Conservation (phyloP, 2,888 invertebrate genomes). For the Phortica magna region DNA sequence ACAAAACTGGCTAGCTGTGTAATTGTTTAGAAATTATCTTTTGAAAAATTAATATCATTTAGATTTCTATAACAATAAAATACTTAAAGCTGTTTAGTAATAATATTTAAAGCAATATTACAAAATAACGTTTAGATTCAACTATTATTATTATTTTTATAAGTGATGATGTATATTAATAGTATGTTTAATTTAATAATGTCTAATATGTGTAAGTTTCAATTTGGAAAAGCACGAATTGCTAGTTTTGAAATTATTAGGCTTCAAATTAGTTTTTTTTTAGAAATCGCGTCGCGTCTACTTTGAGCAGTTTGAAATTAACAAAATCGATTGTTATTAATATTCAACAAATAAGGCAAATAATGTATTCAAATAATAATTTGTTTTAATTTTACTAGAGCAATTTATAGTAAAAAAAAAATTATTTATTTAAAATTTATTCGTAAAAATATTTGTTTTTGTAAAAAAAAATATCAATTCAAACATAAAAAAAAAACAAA, state of each 20-base stretch:
- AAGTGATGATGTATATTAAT: background rate
- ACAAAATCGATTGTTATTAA: slow-evolving; percentile 4
- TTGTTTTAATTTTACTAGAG: slow-evolving; percentile 63
- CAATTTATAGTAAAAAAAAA: slow-evolving; percentile 52
- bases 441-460: slow-evolving; percentile 26
- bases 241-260: slow-evolving; percentile 10
- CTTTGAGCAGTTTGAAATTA: background rate
- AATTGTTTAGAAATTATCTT: slow-evolving; percentile 13
- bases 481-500: slow-evolving; percentile 43
- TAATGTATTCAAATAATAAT: background rate
- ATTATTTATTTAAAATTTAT: slow-evolving; percentile 48
- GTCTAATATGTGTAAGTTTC: slow-evolving; percentile 6
- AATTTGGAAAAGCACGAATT: background rate
- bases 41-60: background rate
- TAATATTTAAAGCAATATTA: slow-evolving; percentile 36
- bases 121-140: slow-evolving; percentile 39
- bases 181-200: slow-evolving; percentile 21
- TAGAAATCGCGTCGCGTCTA: background rate
- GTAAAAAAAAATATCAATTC: slow-evolving; percentile 22
- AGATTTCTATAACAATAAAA: slow-evolving; percentile 28
- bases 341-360: slow-evolving; percentile 5
- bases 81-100: slow-evolving; percentile 25
- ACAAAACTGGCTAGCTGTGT: slow-evolving; percentile 33
- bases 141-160: slow-evolving; percentile 54
- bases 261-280: slow-evolving; percentile 6